phyloP scores from a whole-genome alignment of 2,113 vertebrate species.

The Neotragus pygmaeus region DNA sequence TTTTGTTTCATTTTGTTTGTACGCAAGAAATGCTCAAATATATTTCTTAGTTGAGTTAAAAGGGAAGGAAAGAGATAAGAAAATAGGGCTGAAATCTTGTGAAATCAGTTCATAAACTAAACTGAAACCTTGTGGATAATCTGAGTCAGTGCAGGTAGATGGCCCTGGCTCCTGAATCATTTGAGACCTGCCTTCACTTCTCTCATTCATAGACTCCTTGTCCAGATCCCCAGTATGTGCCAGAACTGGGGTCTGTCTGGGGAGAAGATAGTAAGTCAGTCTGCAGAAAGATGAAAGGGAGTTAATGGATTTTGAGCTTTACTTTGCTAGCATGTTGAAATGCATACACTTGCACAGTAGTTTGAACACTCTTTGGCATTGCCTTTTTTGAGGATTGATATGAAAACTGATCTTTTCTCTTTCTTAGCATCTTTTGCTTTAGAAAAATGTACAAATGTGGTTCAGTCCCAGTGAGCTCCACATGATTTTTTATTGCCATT shows the following conservation, averaged over 20 bases:
- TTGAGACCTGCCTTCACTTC: neutral
- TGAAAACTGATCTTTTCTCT: neutral
- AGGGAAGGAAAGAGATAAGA: neutral
- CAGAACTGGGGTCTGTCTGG: fast-evolving
- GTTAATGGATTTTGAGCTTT: neutral
- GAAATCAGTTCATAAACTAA: neutral
- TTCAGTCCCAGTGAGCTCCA: slow-evolving; percentile 34
- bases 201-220: neutral
- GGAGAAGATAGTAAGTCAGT: fast-evolving
- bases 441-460: neutral
- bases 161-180: fast-evolving
- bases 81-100: neutral
- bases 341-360: neutral
- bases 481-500: slow-evolving; percentile 69
- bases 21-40: neutral
- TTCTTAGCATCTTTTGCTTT: neutral
- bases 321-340: neutral
- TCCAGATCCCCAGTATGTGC: fast-evolving
- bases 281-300: neutral
- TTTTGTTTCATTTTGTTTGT: neutral
- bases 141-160: neutral
- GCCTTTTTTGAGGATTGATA: neutral
- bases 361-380: neutral
- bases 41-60: neutral
- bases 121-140: neutral